Percentiles rank a stretch among this genome's conserved stretches.
These are phyloP conservation scores for Semicossyphus pulcher DNA, from an alignment of 2,113 vertebrate species.

Conservation along the genomic window DNA sequence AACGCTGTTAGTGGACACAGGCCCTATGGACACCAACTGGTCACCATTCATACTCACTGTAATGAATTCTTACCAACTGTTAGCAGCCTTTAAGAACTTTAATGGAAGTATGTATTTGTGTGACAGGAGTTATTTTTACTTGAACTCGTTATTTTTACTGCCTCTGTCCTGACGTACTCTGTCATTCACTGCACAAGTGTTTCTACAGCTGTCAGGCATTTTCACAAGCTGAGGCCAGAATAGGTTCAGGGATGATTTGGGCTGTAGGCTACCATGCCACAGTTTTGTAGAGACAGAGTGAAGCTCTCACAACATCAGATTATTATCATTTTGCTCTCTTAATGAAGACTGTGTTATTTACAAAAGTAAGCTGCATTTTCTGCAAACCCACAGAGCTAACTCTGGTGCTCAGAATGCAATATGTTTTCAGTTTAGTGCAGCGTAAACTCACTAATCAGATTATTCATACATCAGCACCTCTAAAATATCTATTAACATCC, in stretches of 20 bases:
- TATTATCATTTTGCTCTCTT: neutral
- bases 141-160: slow-evolving; percentile 28
- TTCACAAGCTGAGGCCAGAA: slow-evolving; percentile 21
- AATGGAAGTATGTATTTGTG: neutral
- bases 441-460: slow-evolving; percentile 60
- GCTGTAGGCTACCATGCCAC: too few relatives aligned
- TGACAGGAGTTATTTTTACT: slow-evolving; percentile 19
- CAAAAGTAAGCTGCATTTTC: neutral
- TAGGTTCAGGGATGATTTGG: slow-evolving; percentile 23
- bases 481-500: slow-evolving; percentile 63
- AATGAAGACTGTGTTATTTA: neutral
- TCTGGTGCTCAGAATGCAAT: slow-evolving; percentile 25
- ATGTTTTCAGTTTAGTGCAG: slow-evolving; percentile 37
- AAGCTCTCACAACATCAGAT: too few relatives aligned
- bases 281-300: neutral
- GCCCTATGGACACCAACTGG: neutral
- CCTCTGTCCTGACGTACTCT: neutral
- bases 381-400: neutral
- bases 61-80: neutral
- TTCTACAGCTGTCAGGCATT: slow-evolving; percentile 21
- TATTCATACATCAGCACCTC: slow-evolving; percentile 67
- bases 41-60: neutral
- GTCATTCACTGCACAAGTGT: slow-evolving; percentile 11
- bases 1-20: too few relatives aligned
- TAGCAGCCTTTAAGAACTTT: neutral